Conservation (phyloP, 2,113 vertebrate species). For the Argyrosomus japonicus region DNA sequence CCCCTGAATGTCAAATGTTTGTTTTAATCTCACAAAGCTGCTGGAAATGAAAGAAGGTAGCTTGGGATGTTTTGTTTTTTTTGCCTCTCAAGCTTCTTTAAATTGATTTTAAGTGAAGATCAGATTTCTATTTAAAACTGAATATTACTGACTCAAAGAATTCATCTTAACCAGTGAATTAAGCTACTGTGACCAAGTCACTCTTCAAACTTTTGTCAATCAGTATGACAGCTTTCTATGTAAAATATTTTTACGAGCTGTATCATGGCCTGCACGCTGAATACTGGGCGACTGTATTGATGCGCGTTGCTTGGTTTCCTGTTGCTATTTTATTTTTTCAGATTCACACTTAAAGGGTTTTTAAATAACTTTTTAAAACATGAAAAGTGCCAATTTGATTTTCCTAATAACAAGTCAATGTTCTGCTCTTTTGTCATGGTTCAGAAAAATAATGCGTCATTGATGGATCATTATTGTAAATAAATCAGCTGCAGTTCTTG, state of each 20-base stretch:
- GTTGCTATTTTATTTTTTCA: not conserved
- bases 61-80: not conserved
- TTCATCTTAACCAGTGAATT: slow-evolving; percentile 45
- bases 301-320: not conserved
- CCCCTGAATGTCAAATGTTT: not conserved
- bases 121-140: slow-evolving; percentile 13
- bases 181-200: slow-evolving; percentile 49
- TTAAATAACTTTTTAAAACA: not conserved
- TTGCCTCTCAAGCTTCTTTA: not conserved
- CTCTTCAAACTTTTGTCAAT: not conserved
- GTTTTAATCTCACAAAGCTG: slow-evolving; percentile 6
- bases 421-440: not conserved
- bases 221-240: slow-evolving; percentile 22
- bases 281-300: not conserved
- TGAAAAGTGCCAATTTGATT: not conserved
- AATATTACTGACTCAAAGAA: slow-evolving; percentile 20
- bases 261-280: not conserved
- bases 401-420: not conserved
- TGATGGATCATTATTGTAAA: not conserved
- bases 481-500: not conserved
- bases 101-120: not conserved
- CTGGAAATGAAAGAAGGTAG: slow-evolving; percentile 3
- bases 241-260: slow-evolving; percentile 33
- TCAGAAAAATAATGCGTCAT: not conserved
- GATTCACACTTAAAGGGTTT: not conserved